Conservation (phyloP, 2,797 vertebrate genomes). For the Sebastes trivittatus region DNA sequence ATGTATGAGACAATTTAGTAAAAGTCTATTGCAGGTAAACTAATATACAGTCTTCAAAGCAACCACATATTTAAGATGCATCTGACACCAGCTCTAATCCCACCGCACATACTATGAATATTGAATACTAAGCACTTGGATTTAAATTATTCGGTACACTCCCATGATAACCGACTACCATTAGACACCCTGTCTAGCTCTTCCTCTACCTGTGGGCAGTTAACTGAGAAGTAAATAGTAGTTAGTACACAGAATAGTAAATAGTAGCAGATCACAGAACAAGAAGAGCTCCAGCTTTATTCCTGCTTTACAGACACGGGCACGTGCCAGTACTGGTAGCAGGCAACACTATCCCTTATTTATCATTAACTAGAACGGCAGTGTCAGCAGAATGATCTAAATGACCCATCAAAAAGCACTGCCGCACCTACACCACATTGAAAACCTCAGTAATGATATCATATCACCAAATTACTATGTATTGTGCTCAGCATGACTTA, state of each 20-base stretch:
- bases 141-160: neutral
- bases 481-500: conserved; percentile 43
- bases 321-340: neutral
- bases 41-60: neutral
- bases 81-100: neutral
- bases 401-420: neutral
- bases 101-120: neutral
- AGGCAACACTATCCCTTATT: neutral
- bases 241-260: neutral
- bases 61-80: neutral
- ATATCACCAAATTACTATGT: conserved; percentile 53
- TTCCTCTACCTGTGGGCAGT: neutral
- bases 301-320: neutral
- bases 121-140: neutral
- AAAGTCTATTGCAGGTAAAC: neutral
- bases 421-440: conserved; percentile 19
- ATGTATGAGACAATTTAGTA: neutral
- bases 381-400: conserved; percentile 13
- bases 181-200: neutral
- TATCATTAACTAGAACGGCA: neutral
- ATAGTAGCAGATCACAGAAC: neutral
- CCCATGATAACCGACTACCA: neutral
- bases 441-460: conserved; percentile 53
- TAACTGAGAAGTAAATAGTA: conserved; percentile 22
- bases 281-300: neutral